phyloP scores from a whole-genome alignment of 1,140 invertebrate species.

The Oscheius sp. region DNA sequence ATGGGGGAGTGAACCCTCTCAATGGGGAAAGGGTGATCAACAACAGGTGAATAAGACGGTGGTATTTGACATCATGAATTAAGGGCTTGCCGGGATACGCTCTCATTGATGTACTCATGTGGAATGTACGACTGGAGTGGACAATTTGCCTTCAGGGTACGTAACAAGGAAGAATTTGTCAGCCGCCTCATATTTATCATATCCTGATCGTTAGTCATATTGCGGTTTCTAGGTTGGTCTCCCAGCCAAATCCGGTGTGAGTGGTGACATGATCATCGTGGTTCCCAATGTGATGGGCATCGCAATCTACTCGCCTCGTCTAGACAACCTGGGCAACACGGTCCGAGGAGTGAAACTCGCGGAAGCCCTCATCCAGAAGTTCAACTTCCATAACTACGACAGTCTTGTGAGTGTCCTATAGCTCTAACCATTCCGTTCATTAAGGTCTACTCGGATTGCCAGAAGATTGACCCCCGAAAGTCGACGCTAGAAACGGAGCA shows the following conservation, averaged over 20 bases:
- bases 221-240: constrained; percentile 80
- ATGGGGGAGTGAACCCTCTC: constrained; percentile 91
- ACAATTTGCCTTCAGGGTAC: constrained; percentile 88
- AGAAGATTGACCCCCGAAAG: constrained; percentile 78
- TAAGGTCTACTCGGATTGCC: constrained; percentile 75
- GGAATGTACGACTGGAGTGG: constrained; percentile 94
- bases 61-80: constrained; percentile 3
- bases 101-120: constrained; percentile 86
- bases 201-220: too few species aligned
- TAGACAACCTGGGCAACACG: constrained; percentile 78
- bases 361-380: constrained; percentile 79
- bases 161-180: not conserved
- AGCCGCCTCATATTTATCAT: too few species aligned
- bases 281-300: constrained; percentile 96
- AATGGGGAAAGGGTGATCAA: constrained; percentile 80
- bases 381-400: constrained; percentile 94
- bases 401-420: constrained; percentile 77
- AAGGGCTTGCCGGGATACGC: constrained; percentile 63
- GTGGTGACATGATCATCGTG: constrained; percentile 83
- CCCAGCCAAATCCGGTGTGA: constrained; percentile 92
- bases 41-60: constrained; percentile 19
- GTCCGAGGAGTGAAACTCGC: constrained; percentile 88
- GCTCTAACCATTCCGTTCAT: too few species aligned
- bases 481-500: constrained; percentile 87
- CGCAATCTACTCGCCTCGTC: constrained; percentile 74